These are phyloP conservation scores for Lethenteron camtschaticum DNA, from an alignment of 2,113 vertebrate species.

Conservation along the genomic window DNA sequence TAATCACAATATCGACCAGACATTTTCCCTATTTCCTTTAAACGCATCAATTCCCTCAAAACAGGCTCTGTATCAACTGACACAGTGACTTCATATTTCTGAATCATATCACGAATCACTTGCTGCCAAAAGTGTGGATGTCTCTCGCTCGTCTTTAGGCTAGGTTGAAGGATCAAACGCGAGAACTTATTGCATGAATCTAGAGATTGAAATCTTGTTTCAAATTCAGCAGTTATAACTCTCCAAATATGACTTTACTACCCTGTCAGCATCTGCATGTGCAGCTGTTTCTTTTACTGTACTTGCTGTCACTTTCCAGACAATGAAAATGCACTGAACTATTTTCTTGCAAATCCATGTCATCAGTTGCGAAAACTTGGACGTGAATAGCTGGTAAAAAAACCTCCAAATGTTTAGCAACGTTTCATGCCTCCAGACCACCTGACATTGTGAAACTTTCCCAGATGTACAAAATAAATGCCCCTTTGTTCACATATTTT, in stretches of 20 bases:
- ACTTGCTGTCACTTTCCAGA: background rate
- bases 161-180: background rate
- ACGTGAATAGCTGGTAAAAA: background rate
- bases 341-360: conserved; percentile 4
- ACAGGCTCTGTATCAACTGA: conserved; percentile 7
- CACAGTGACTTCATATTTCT: conserved; percentile 7
- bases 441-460: too few species aligned
- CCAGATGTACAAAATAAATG: too few species aligned
- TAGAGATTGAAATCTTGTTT: background rate
- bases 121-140: conserved; percentile 6
- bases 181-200: background rate
- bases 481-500: too few species aligned
- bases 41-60: conserved; percentile 8
- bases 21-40: conserved; percentile 6
- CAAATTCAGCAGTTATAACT: background rate
- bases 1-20: conserved; percentile 3
- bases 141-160: background rate
- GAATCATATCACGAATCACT: background rate
- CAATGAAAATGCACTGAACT: conserved; percentile 6
- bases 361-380: background rate
- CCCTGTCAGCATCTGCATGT: conserved; percentile 1
- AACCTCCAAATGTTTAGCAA: too few species aligned
- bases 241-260: background rate
- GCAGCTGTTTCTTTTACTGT: background rate
- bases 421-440: too few species aligned